Evolutionary conservation across 2,797 vertebrate genomes (phyloP).

Genomic region (Luscinia luscinia): DNA sequence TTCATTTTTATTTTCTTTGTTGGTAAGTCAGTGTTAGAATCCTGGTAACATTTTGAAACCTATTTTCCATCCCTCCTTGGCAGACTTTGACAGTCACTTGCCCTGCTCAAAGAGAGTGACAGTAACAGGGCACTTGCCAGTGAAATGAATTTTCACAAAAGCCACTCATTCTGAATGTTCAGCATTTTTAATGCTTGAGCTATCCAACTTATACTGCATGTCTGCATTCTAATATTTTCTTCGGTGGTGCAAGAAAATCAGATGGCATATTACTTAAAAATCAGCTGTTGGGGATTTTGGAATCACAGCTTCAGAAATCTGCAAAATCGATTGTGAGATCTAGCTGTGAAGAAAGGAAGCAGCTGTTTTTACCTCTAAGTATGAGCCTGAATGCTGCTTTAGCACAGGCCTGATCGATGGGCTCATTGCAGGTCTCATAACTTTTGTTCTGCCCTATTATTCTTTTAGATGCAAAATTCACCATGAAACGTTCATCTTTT

Average conservation of each 20-base stretch:
- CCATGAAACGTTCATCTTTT: background rate
- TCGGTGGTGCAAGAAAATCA: background rate
- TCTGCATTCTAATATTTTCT: conserved; percentile 15
- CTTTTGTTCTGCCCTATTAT: background rate
- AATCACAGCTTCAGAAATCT: background rate
- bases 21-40: conserved; percentile 1
- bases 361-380: background rate
- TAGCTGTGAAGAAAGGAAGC: background rate
- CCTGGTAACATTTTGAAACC: conserved; percentile 20
- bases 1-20: conserved; percentile 18
- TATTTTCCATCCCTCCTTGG: conserved; percentile 18
- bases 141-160: background rate
- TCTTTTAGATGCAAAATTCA: background rate
- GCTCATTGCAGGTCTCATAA: background rate
- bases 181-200: background rate
- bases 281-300: background rate
- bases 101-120: conserved; percentile 14
- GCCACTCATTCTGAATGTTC: background rate
- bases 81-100: conserved; percentile 31
- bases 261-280: background rate
- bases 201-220: background rate
- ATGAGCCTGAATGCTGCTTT: background rate
- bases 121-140: background rate
- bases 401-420: background rate
- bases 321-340: background rate